Conservation (phyloP, 2,888 invertebrate genomes). For the Thumatha senex region DNA sequence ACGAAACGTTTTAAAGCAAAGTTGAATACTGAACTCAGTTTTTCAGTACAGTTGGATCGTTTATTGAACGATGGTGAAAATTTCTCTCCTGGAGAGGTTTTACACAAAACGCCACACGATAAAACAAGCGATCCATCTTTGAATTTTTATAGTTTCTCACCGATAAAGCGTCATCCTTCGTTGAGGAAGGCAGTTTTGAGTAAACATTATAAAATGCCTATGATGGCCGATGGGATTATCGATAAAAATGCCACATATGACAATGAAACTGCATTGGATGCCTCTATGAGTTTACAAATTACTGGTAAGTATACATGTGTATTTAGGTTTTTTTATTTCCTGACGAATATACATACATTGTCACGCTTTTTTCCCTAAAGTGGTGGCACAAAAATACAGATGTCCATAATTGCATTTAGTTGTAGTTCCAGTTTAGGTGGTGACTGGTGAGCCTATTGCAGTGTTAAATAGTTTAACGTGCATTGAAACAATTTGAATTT, state of each 20-base stretch:
- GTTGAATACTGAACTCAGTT: slow-evolving; percentile 60
- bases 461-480: too few species aligned
- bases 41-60: slow-evolving; percentile 65
- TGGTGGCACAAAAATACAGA: too few species aligned
- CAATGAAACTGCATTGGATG: slow-evolving; percentile 54
- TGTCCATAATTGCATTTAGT: too few species aligned
- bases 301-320: slow-evolving; percentile 57
- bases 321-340: too few species aligned
- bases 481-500: too few species aligned
- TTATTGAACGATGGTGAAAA: slow-evolving; percentile 47
- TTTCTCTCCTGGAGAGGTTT: slow-evolving; percentile 23
- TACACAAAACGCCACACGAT: slow-evolving; percentile 35
- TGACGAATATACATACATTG: too few species aligned
- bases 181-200: slow-evolving; percentile 64
- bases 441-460: too few species aligned
- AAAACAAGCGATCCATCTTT: slow-evolving; percentile 47
- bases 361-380: too few species aligned
- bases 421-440: too few species aligned
- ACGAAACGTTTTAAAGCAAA: slow-evolving; percentile 58
- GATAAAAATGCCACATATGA: slow-evolving; percentile 23
- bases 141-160: slow-evolving; percentile 59
- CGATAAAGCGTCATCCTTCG: slow-evolving; percentile 57
- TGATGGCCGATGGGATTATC: slow-evolving; percentile 28
- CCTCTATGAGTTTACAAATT: slow-evolving; percentile 65
- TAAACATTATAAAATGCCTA: slow-evolving; percentile 42